phyloP scores from a whole-genome alignment of 2,797 vertebrate species.

The Coreius guichenoti region DNA sequence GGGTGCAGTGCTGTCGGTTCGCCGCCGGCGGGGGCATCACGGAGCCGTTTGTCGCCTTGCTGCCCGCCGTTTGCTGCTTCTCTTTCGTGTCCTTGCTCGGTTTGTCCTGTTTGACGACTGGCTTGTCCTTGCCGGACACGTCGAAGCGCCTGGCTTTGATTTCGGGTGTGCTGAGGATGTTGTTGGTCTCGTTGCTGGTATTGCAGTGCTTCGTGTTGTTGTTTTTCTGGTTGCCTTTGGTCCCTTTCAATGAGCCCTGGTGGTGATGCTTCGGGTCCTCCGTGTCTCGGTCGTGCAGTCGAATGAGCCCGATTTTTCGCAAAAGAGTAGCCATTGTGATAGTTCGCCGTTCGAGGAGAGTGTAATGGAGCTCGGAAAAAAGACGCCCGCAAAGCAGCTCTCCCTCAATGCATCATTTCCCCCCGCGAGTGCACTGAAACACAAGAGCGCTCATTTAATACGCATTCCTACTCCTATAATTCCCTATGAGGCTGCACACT shows the following conservation, averaged over 20 bases:
- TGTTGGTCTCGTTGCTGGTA: constrained; percentile 78
- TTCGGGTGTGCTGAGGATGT: constrained; percentile 84
- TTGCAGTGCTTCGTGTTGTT: constrained; percentile 89
- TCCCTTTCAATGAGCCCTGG: constrained; percentile 90
- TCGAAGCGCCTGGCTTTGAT: constrained; percentile 89
- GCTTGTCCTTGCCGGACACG: constrained; percentile 83
- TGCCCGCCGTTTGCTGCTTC: constrained; percentile 73
- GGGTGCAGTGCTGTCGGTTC: constrained; percentile 93
- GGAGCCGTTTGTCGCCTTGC: constrained; percentile 76
- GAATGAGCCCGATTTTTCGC: constrained; percentile 97
- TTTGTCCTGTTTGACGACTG: constrained; percentile 76
- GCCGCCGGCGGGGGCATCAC: constrained; percentile 83
- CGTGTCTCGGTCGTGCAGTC: constrained; percentile 96
- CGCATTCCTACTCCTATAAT: constrained; percentile 3
- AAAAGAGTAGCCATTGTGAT: constrained; percentile 94
- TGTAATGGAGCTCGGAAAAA: constrained; percentile 24
- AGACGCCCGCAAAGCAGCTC: constrained; percentile 67
- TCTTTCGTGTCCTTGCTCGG: constrained; percentile 81
- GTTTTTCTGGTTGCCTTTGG: constrained; percentile 89
- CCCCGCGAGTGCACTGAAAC: constrained; percentile 62
- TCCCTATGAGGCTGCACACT: constrained; percentile 55
- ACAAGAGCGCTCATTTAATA: constrained; percentile 40
- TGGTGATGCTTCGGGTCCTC: constrained; percentile 95
- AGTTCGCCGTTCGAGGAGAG: constrained; percentile 59
- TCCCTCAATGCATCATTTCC: constrained; percentile 76